Conservation (phyloP, 2,797 vertebrate genomes). For the Sebastes taczanowskii region DNA sequence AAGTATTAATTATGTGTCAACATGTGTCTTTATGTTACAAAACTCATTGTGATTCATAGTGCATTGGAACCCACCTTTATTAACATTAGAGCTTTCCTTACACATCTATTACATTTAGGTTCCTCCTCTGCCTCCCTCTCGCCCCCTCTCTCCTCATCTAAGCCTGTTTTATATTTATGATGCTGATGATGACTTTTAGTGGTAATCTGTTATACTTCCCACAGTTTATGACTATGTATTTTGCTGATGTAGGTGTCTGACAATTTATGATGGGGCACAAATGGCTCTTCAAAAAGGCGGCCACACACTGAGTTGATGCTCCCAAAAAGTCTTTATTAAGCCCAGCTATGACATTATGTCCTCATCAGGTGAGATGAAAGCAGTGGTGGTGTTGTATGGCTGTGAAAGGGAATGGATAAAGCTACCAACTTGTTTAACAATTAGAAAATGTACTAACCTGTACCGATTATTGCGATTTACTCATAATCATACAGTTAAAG, state of each 20-base stretch:
- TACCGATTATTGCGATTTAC: not conserved
- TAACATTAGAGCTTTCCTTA: conserved; percentile 25
- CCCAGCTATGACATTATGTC: not conserved
- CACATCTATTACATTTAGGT: conserved; percentile 48
- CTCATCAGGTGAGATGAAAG: conserved; percentile 26
- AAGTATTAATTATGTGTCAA: conserved; percentile 14
- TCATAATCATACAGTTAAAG: not conserved
- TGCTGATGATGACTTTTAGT: conserved; percentile 78
- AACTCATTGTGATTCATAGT: conserved; percentile 17
- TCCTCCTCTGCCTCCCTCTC: conserved; percentile 2
- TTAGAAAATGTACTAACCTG: not conserved
- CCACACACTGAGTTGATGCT: conserved; percentile 19
- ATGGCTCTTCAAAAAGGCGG: conserved; percentile 22
- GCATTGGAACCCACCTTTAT: not conserved
- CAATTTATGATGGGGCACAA: conserved; percentile 71
- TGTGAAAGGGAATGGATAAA: not conserved
- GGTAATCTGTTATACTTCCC: conserved; percentile 72
- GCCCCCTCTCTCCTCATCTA: conserved; percentile 29
- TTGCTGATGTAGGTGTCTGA: conserved; percentile 76
- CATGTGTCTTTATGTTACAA: not conserved
- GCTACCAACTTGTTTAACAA: not conserved
- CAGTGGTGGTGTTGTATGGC: not conserved
- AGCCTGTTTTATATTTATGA: conserved; percentile 64
- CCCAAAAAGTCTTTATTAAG: conserved; percentile 27
- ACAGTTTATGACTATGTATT: conserved; percentile 73